These are phyloP conservation scores for Idaea biselata DNA, from an alignment of 2,888 invertebrate species.

Conservation along the genomic window DNA sequence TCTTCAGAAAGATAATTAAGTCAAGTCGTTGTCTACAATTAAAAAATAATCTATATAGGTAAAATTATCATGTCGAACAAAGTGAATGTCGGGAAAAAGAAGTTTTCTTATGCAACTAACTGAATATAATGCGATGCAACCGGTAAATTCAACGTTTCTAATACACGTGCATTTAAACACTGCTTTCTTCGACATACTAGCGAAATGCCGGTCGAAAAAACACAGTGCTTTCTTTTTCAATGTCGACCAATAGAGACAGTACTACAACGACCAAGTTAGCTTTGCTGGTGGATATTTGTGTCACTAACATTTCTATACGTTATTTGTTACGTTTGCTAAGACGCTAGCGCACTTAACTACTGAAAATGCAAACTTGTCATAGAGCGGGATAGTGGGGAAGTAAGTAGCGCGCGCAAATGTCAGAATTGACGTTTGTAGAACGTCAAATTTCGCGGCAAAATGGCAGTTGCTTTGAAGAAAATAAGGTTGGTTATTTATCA, in stretches of 20 bases:
- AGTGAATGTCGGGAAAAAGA: slow-evolving; percentile 61
- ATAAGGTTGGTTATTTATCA: slow-evolving; percentile 53
- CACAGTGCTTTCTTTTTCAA: slow-evolving; percentile 78
- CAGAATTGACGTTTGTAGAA: slow-evolving; percentile 44
- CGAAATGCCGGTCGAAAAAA: slow-evolving; percentile 68
- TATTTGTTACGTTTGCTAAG: neutral
- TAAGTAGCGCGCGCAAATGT: slow-evolving; percentile 45
- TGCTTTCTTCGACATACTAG: slow-evolving; percentile 79
- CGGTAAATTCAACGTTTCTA: slow-evolving; percentile 70
- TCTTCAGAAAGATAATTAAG: too few species aligned
- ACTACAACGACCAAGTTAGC: slow-evolving; percentile 22
- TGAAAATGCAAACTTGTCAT: neutral
- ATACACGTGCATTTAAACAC: slow-evolving; percentile 72
- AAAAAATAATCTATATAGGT: neutral
- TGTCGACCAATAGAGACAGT: slow-evolving; percentile 58
- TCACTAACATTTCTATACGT: neutral
- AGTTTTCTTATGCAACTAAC: slow-evolving; percentile 76
- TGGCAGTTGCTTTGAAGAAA: slow-evolving; percentile 46
- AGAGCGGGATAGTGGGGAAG: slow-evolving; percentile 10
- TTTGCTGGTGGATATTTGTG: neutral
- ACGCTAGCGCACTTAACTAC: neutral
- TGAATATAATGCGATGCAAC: slow-evolving; percentile 62
- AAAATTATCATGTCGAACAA: slow-evolving; percentile 26
- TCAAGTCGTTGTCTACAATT: too few species aligned
- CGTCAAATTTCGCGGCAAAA: slow-evolving; percentile 56